Evolutionary conservation across 2,888 invertebrate genomes (phyloP).

Genomic region (Ophion ventricosus): DNA sequence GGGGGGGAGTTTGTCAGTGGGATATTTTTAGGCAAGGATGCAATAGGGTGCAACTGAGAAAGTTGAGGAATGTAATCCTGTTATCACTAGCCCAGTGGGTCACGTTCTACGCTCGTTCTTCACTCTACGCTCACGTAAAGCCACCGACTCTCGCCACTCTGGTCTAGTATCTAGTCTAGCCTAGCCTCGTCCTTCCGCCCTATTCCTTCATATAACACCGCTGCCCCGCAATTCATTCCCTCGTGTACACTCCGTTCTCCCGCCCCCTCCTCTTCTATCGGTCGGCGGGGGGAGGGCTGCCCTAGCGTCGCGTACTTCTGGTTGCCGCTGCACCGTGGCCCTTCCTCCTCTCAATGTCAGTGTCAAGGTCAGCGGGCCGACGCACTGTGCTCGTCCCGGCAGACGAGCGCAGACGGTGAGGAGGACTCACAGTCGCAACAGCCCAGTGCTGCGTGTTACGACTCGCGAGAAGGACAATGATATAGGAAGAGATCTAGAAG

Average conservation of each 20-base stretch:
- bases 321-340: constrained; percentile 53
- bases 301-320: constrained; percentile 49
- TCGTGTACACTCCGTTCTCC: constrained; percentile 9
- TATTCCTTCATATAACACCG: constrained; percentile 57
- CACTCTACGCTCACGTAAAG: constrained; percentile 3
- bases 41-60: neutral
- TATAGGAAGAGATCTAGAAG: constrained; percentile 26
- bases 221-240: constrained; percentile 34
- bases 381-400: constrained; percentile 74
- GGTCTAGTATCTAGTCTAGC: constrained; percentile 77
- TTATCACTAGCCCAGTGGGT: constrained; percentile 42
- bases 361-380: constrained; percentile 83
- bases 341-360: constrained; percentile 80
- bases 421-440: constrained; percentile 25
- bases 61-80: constrained; percentile 14
- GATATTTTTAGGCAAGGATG: neutral
- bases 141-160: constrained; percentile 35
- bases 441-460: constrained; percentile 20
- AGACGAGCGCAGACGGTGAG: constrained; percentile 58
- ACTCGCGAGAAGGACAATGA: constrained; percentile 35
- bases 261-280: constrained; percentile 51
- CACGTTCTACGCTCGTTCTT: constrained; percentile 38
- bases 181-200: constrained; percentile 79
- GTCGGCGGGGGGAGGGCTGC: constrained; percentile 24
- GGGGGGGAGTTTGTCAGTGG: no score